A percentile compares a stretch with the other conserved stretches of the same genome.
phyloP scores from a whole-genome alignment of 2,113 vertebrate genomes.

The Indicator indicator region DNA sequence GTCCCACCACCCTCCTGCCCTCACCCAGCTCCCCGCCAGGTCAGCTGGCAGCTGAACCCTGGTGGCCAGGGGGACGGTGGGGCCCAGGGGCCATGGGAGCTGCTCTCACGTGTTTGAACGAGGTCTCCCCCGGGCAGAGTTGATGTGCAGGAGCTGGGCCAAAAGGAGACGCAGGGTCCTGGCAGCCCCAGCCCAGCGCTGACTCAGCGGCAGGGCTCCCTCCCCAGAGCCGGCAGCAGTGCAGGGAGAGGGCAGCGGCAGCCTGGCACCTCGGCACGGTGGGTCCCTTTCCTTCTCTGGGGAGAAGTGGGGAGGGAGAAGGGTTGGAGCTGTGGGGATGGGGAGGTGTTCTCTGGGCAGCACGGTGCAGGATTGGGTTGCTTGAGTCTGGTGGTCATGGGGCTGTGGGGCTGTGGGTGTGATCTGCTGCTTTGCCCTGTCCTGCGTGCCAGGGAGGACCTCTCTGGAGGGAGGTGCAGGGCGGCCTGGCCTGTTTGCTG shows the following conservation, averaged over 20 bases:
- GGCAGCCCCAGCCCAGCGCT: constrained; percentile 11
- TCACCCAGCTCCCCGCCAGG: rapidly evolving
- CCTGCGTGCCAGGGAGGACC: neutral
- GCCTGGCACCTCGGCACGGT: neutral
- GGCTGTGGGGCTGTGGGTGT: neutral
- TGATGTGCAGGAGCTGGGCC: constrained; percentile 17
- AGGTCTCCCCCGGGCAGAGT: neutral
- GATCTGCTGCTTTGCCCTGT: neutral
- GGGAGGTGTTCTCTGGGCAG: neutral
- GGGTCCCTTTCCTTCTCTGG: neutral
- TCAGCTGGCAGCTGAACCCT: rapidly evolving
- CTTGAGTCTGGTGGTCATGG: rapidly evolving
- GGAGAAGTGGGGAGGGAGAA: neutral
- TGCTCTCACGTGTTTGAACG: neutral
- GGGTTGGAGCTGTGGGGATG: neutral
- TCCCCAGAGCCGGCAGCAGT: neutral
- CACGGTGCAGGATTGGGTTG: rapidly evolving
- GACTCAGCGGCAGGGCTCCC: constrained; percentile 9
- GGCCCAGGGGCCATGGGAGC: neutral
- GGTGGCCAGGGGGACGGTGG: rapidly evolving
- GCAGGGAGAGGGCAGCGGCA: neutral
- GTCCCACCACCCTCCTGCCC: neutral
- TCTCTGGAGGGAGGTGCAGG: neutral
- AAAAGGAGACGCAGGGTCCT: constrained; percentile 5
- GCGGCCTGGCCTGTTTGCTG: neutral